These are phyloP conservation scores for Galerucella calmariensis DNA, from an alignment of 2,888 invertebrate genomes.

Conservation along the genomic window DNA sequence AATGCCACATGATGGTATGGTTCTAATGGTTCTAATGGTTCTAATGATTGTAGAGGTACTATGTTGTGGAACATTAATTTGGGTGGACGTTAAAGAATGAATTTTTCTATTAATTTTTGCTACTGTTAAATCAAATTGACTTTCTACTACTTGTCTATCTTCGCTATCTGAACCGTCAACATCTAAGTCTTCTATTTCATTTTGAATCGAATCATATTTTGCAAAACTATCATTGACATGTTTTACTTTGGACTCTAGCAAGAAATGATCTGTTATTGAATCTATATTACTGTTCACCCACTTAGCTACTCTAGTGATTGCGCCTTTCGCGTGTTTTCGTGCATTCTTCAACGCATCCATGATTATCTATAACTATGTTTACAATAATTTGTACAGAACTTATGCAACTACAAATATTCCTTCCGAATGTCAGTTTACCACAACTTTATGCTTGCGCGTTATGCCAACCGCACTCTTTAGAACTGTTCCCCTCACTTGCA, in stretches of 20 bases:
- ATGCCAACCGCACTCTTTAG: not conserved
- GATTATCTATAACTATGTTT: conserved; percentile 10
- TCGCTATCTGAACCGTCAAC: not conserved
- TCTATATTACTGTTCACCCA: conserved; percentile 16
- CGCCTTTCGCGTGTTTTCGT: conserved; percentile 3
- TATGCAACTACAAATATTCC: not conserved
- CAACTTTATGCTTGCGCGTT: not conserved
- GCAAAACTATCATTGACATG: not conserved
- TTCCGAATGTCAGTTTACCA: not conserved
- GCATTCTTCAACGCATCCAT: conserved; percentile 8
- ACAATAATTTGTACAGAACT: not conserved
- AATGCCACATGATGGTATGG: too few species aligned
- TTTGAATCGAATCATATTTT: conserved; percentile 6
- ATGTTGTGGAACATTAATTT: too few species aligned
- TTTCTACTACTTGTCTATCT: conserved; percentile 8
- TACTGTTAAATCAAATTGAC: conserved; percentile 5
- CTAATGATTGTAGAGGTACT: not conserved
- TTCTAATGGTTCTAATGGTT: too few species aligned
- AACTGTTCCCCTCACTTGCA: not conserved
- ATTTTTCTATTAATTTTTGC: conserved; percentile 1
- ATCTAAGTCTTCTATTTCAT: conserved; percentile 19
- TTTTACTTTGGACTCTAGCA: conserved; percentile 11
- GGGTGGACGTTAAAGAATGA: not conserved
- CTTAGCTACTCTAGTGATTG: conserved; percentile 1
- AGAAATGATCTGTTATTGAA: conserved; percentile 14